Conservation (phyloP, 2,888 invertebrate genomes). For the Lochmaea crataegi region DNA sequence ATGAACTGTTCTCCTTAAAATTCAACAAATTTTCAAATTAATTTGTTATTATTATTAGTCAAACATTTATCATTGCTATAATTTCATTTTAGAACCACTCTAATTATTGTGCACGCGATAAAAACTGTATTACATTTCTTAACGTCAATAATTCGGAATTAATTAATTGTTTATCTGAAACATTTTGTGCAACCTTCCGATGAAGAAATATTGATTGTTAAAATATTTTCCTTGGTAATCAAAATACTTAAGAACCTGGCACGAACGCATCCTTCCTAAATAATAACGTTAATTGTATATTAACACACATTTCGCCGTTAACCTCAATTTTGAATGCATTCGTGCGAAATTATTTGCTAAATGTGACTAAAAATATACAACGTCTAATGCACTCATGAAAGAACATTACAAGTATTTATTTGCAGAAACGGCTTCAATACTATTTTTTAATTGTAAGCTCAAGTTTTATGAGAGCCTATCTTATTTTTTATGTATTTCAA, state of each 20-base stretch:
- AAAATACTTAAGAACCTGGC: neutral
- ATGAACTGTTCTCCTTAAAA: too few species aligned
- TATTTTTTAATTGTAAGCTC: neutral
- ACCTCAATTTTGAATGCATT: conserved; percentile 25
- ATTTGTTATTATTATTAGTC: too few species aligned
- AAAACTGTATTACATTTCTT: neutral
- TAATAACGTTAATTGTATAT: conserved; percentile 20
- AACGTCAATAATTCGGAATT: too few species aligned
- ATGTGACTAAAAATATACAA: conserved; percentile 24
- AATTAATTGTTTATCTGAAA: neutral
- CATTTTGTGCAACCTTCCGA: neutral
- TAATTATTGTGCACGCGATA: neutral
- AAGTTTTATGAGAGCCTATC: too few species aligned
- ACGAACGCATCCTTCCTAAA: conserved; percentile 10
- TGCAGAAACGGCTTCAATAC: conserved; percentile 1
- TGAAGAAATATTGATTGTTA: neutral
- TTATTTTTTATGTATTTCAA: too few species aligned
- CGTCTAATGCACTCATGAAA: neutral
- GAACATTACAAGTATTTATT: neutral
- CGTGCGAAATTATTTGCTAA: conserved; percentile 23
- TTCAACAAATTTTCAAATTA: too few species aligned
- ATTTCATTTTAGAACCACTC: too few species aligned
- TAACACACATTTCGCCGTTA: conserved; percentile 28
- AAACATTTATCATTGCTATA: too few species aligned
- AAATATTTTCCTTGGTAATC: neutral